These are phyloP conservation scores for Gymnarchus niloticus DNA, from an alignment of 2,113 vertebrate species.

Conservation along the genomic window DNA sequence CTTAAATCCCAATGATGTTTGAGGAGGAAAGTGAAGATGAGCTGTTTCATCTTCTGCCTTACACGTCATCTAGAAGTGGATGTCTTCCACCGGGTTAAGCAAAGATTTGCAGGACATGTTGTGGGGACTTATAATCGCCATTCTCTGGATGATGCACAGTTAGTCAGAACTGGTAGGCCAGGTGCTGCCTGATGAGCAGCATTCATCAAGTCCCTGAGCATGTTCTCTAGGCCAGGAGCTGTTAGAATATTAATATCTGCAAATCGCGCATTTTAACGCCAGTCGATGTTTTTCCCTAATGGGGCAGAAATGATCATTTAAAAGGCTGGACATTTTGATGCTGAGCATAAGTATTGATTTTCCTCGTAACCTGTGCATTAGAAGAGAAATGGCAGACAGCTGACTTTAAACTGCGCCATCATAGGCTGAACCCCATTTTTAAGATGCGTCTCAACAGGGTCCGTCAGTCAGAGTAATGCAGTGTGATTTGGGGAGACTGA, in stretches of 20 bases:
- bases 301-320: neutral
- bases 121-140: slow-evolving; percentile 90
- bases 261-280: neutral
- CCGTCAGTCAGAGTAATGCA: slow-evolving; percentile 26
- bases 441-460: slow-evolving; percentile 2
- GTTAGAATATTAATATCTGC: slow-evolving; percentile 42
- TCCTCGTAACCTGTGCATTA: neutral
- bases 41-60: slow-evolving; percentile 91
- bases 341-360: neutral
- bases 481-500: slow-evolving; percentile 22
- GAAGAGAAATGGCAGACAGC: neutral
- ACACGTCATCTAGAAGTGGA: slow-evolving; percentile 88
- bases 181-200: slow-evolving; percentile 81
- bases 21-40: slow-evolving; percentile 56
- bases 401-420: slow-evolving; percentile 12
- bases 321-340: neutral
- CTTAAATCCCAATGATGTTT: neutral
- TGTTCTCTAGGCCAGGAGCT: neutral
- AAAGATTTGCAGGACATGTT: slow-evolving; percentile 97
- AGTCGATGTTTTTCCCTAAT: neutral
- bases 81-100: slow-evolving; percentile 93
- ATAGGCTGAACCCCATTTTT: neutral
- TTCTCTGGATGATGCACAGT: slow-evolving; percentile 95
- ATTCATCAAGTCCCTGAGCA: neutral
- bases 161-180: slow-evolving; percentile 87